These are phyloP conservation scores for Cyprinodon variegatus DNA, from an alignment of 2,113 vertebrate genomes.

Conservation along the genomic window DNA sequence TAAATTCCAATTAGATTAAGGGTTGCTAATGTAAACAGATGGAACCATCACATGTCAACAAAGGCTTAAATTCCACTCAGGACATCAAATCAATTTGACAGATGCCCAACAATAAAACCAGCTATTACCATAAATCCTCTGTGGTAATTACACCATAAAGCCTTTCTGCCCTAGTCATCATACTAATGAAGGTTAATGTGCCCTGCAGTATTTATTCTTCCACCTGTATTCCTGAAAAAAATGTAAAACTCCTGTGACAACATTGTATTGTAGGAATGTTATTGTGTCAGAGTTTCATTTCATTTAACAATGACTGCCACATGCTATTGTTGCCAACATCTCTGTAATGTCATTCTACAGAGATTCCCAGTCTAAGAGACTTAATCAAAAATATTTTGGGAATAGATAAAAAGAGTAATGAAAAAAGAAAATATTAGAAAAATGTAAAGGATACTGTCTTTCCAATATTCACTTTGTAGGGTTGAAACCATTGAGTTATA, in stretches of 20 bases:
- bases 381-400: not conserved
- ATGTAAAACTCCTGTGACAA: slow-evolving; percentile 37
- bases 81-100: slow-evolving; percentile 51
- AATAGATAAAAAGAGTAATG: too few relatives aligned
- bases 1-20: not conserved
- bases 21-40: not conserved
- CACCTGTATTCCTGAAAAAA: slow-evolving; percentile 24
- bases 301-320: slow-evolving; percentile 25
- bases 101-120: slow-evolving; percentile 51
- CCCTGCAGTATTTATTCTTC: slow-evolving; percentile 38
- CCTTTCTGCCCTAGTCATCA: slow-evolving; percentile 36
- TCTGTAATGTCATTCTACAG: slow-evolving; percentile 31
- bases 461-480: slow-evolving; percentile 23
- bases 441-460: slow-evolving; percentile 11
- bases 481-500: slow-evolving; percentile 8
- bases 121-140: slow-evolving; percentile 59
- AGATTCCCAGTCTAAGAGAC: slow-evolving; percentile 24
- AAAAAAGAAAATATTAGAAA: slow-evolving; percentile 8
- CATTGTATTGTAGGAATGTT: slow-evolving; percentile 9
- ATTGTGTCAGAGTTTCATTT: slow-evolving; percentile 29
- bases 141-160: slow-evolving; percentile 63
- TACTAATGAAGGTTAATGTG: slow-evolving; percentile 71
- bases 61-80: not conserved
- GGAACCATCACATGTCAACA: not conserved
- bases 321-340: not conserved